Evolutionary conservation across 2,888 invertebrate species (phyloP).

Genomic region (Bombyx huttoni): DNA sequence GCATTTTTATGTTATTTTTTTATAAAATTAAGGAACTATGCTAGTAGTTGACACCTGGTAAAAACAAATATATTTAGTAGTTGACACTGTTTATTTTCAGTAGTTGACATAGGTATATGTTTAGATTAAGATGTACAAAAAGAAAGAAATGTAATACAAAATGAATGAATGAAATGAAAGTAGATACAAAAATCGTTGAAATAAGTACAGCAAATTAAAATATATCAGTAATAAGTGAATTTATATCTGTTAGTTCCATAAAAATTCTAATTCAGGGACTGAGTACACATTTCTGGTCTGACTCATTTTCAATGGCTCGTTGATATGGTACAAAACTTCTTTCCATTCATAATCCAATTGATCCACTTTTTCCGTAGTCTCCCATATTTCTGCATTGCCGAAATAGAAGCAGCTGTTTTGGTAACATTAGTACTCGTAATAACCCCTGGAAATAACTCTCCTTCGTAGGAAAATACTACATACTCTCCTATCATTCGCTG

Average conservation of each 20-base stretch:
- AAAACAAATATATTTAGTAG: too few species aligned
- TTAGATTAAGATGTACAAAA: too few species aligned
- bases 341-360: slow-evolving; percentile 7
- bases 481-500: slow-evolving; percentile 5
- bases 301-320: slow-evolving; percentile 9
- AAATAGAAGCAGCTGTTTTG: slow-evolving; percentile 8
- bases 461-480: slow-evolving; percentile 9
- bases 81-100: too few species aligned
- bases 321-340: slow-evolving; percentile 6
- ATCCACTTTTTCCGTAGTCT: slow-evolving; percentile 8
- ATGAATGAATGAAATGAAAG: too few species aligned
- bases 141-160: too few species aligned
- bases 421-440: slow-evolving; percentile 6
- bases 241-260: slow-evolving; percentile 6
- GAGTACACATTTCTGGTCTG: slow-evolving; percentile 7
- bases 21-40: too few species aligned
- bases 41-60: too few species aligned
- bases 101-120: too few species aligned
- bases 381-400: slow-evolving; percentile 7
- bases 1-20: too few species aligned
- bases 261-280: slow-evolving; percentile 6
- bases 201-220: too few species aligned
- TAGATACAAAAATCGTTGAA: too few species aligned
- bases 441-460: slow-evolving; percentile 7
- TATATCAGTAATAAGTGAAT: too few species aligned